Percentiles rank a stretch among this genome's conserved stretches.
These are phyloP conservation scores for Cerastis leucographa DNA, from an alignment of 2,888 invertebrate species.

Conservation along the genomic window DNA sequence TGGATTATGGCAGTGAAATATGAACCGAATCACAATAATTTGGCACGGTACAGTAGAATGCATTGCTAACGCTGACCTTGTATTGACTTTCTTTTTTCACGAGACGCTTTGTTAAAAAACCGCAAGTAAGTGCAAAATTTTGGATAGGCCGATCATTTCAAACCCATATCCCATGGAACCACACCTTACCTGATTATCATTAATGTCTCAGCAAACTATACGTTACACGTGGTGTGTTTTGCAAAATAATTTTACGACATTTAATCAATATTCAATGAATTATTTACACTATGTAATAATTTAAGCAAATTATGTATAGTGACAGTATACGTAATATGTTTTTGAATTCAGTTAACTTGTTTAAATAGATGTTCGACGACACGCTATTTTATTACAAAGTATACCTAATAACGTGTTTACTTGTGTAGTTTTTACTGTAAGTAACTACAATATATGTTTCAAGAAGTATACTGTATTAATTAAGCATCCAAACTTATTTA, in stretches of 20 bases:
- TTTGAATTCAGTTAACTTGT: background rate
- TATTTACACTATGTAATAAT: constrained; percentile 22
- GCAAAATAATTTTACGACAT: constrained; percentile 4
- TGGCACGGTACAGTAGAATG: constrained; percentile 24
- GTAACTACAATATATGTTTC: background rate
- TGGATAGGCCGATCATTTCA: background rate
- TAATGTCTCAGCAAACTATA: background rate
- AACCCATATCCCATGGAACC: background rate
- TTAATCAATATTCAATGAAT: constrained; percentile 21
- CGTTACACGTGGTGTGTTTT: background rate
- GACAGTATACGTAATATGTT: constrained; percentile 8
- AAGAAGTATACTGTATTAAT: background rate
- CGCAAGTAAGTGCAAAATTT: constrained; percentile 7
- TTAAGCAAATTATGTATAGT: constrained; percentile 27
- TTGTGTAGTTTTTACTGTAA: background rate
- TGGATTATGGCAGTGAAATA: constrained; percentile 4
- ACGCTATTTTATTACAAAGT: constrained; percentile 5
- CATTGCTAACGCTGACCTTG: constrained; percentile 41
- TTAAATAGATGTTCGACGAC: constrained; percentile 5
- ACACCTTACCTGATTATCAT: background rate
- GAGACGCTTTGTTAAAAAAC: background rate
- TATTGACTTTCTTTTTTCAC: constrained; percentile 8
- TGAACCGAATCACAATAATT: constrained; percentile 15
- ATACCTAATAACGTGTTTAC: constrained; percentile 17
- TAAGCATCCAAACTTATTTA: background rate